Base-by-base conservation (phyloP, 2,888 invertebrate genomes). In the Parnassius smintheus region DNA sequence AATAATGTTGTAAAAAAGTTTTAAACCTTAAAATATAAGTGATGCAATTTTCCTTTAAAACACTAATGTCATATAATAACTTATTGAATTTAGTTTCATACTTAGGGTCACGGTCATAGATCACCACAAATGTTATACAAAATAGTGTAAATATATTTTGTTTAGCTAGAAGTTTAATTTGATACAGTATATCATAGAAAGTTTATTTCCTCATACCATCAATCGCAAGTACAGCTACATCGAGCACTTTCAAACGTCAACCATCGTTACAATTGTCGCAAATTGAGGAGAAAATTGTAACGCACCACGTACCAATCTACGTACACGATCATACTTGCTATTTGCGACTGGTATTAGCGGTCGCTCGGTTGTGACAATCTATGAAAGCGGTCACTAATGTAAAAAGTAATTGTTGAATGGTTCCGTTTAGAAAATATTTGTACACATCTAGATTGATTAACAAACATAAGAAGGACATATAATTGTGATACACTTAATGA, bases 241-340 rank as follows among this genome's bases (percentile, higher is more conserved):
- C n/a, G 54, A 58, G 61, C 61, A 69, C 65, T 66, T 67, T 62
- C 69, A 67, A 73, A 63, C 68, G 71, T 71, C 74, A 68, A 66
- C 68, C 66, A 72, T 73, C 72, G 75, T 73, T 64, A 62, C 69
- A 65, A 63, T 56, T 59, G 65, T 65, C 62, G 62, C 80, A 87
- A 90, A 90, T 89, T 88, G 89, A 77, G 78, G 75, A 78, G 88
- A 88, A 90, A 90, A 90, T 90, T 86, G 89, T 82, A 73, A 62
- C 67, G 66, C 67, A 56, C 52, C 59, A 75, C 60, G 64, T 68
- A 66, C 65, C 68, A 68, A 71, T 70, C 68, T 66, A 52, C 18
- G 57, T 50, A 44, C 13, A 50, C 59, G 55, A 51, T 55, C 18
- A 9, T 49, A 13, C 49, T 49, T 13, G 49, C 8, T 49, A 49